Base-by-base conservation (phyloP, 2,888 invertebrate species). In the Mechanitis mazaeus region DNA sequence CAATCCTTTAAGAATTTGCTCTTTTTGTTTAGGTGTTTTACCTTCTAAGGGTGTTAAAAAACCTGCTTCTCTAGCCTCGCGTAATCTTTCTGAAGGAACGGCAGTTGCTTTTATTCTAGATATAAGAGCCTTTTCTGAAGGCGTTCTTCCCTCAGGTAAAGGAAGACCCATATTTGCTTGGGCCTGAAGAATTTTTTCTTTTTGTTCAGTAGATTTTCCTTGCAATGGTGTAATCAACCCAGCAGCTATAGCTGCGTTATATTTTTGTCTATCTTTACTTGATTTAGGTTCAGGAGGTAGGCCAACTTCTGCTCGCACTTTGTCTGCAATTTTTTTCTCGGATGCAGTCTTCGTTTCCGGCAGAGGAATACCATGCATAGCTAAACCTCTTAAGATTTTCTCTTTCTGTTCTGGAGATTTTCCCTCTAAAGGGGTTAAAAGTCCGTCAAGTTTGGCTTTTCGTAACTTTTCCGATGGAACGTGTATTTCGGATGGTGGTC, bases 191-290 rank as follows among this genome's bases (percentile, higher is more conserved):
- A 71, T 64, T 47, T 68, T 67, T 55, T 67, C 64, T 59, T 70
- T 73, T 56, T 72, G 65, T 12, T 69, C 61, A 4, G 65, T 59
- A 2, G 75, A 60, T 63, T 77, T 76, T 0, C 75, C 78, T 69
- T 75, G 76, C 46, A 79, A 63, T 2, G 79, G 79, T 7, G 69
- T 69, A 0, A 78, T 62, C 0, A 75, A 38, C 0, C 76, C 78
- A 55, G 70, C 68, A 0, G 63, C 58, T 7, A 67, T 46, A 3
- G 63, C 62, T 61, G 58, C 65, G 12, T 67, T 64, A n/a, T 64
- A 66, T 64, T 67, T 66, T 58, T 53, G 64, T 61, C 61, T 62
- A 20, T 28, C 65, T 12, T 64, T 60, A 33, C 56, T 35, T 31
- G 65, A 61, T 61, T 59, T 63, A 31, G 65, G 64, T 60, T 61